These are phyloP conservation scores for Parnassius smintheus DNA, from an alignment of 2,888 invertebrate genomes.

Conservation along the genomic window DNA sequence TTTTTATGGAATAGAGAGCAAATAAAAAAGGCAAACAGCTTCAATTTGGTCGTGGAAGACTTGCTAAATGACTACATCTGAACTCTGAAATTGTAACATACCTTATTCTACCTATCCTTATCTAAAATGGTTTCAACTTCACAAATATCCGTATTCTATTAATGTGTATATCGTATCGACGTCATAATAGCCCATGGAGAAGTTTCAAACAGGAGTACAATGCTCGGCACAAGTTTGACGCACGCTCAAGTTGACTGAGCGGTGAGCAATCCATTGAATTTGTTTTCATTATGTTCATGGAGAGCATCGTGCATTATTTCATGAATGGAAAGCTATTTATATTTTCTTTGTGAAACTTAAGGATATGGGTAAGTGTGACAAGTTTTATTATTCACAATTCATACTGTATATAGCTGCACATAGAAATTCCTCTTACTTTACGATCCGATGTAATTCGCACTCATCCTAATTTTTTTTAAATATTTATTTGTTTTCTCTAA, in stretches of 20 bases:
- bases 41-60: too few species aligned
- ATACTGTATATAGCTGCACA: too few species aligned
- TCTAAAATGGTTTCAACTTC: constrained; percentile 14
- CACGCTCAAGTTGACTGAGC: constrained; percentile 14
- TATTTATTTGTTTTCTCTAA: too few species aligned
- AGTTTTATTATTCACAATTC: too few species aligned
- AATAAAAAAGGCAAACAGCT: too few species aligned
- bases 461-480: too few species aligned
- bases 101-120: not conserved
- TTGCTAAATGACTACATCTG: too few species aligned
- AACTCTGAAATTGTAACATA: too few species aligned
- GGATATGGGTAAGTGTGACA: too few species aligned
- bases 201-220: constrained; percentile 24
- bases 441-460: too few species aligned
- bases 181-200: constrained; percentile 20
- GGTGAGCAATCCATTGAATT: constrained; percentile 14
- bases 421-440: too few species aligned
- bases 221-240: constrained; percentile 20
- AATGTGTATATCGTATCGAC: constrained; percentile 2
- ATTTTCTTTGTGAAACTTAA: not conserved
- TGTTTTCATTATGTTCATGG: constrained; percentile 15
- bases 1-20: too few species aligned
- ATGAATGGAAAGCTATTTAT: not conserved
- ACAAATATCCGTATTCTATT: constrained; percentile 14
- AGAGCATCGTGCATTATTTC: not conserved